Conservation (phyloP, 2,113 vertebrate genomes). For the Platycercus adscitus region DNA sequence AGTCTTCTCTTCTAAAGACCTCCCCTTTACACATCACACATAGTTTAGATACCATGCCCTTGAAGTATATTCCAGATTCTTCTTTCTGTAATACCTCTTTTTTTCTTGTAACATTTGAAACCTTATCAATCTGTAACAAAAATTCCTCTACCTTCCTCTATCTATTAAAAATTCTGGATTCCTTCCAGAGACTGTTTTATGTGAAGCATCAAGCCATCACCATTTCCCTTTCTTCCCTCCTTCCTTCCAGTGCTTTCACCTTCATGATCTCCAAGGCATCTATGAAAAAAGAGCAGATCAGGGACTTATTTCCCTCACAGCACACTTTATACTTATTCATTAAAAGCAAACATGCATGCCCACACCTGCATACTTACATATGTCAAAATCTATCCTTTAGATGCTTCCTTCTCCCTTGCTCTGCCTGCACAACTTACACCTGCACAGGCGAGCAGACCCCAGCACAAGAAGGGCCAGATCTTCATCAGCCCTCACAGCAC, state of each 20-base stretch:
- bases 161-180: background rate
- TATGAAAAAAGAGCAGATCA: background rate
- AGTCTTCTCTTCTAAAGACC: background rate
- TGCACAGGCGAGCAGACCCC: background rate
- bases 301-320: background rate
- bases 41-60: background rate
- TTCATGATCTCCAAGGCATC: background rate
- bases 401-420: background rate
- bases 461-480: rapidly evolving
- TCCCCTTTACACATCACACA: background rate
- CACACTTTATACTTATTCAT: background rate
- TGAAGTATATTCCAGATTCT: background rate
- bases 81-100: background rate
- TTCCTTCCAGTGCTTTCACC: background rate
- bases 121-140: background rate
- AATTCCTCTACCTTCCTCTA: background rate
- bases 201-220: background rate
- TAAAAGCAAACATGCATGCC: background rate
- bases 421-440: background rate
- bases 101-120: background rate
- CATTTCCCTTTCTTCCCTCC: background rate
- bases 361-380: background rate
- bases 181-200: background rate
- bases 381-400: background rate
- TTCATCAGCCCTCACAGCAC: background rate